Evolutionary conservation across 53 echinoderm and acorn worm species (phyloP), one percentile per base, ranked within the genome.

Genomic region (Echinometra lucunter): DNA sequence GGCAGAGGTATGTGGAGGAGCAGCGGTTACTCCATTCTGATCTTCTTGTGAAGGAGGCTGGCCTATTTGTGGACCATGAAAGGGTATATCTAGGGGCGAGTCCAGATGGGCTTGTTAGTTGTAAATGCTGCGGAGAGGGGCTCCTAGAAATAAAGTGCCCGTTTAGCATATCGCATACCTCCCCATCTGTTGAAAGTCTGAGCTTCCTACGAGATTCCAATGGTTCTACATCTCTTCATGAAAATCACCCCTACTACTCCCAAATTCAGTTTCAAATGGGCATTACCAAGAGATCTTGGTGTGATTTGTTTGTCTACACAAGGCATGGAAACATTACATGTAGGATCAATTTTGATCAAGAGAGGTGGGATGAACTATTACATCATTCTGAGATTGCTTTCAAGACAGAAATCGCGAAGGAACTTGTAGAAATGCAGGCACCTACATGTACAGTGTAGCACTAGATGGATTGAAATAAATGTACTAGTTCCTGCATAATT

Each of bases 81-180:
- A 87, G 35, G 4, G 18, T 78, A 38, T 78, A 34, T 78, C 78
- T 78, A 10, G 78, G 11, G 9, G 95, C 95, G n/a, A 89, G 88
- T 37, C 95, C 89, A 44, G 89, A 94, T 89, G 89, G 88, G 15
- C 88, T 94, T 94, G 95, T 94, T 2, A n/a, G 38, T 88, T 94
- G 95, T 44, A 45, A 88, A 69, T 94, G 89, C 53, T 94, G 89
- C 87, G 89, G 89, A 27, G 40, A 66, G 25, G 95, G 95, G n/a
- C 42, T 94, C 8, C 37, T 94, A 45, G n/a, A n/a, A n/a, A n/a
- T n/a, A n/a, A n/a, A n/a, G n/a, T n/a, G n/a, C n/a, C n/a, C n/a
- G n/a, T n/a, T 70, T 42, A 66, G 66, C 28, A 67, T 94, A 25
- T 66, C 89, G 13, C 66, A 88, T 37, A 49, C 63, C 5, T 19